Conservation (phyloP, 2,113 vertebrate genomes). For the Grammomys surdaster region DNA sequence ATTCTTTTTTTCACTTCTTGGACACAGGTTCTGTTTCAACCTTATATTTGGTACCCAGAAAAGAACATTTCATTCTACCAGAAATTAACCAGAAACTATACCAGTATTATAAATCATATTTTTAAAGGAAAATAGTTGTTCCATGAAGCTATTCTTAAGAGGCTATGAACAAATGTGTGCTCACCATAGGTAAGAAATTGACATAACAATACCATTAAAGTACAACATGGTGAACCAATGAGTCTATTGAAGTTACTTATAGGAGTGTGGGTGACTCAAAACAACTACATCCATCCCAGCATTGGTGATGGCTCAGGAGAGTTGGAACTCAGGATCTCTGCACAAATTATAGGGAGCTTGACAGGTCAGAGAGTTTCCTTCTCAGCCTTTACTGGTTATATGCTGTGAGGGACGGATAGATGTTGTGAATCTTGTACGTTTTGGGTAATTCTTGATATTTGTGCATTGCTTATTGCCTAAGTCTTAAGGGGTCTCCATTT, state of each 20-base stretch:
- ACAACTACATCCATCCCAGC: neutral
- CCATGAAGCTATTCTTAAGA: neutral
- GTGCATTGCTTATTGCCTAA: neutral
- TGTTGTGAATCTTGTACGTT: neutral
- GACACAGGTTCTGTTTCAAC: neutral
- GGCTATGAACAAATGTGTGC: neutral
- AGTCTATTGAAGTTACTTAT: neutral
- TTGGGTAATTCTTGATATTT: neutral
- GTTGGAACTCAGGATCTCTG: neutral
- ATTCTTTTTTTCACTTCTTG: neutral
- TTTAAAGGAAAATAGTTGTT: conserved; percentile 4
- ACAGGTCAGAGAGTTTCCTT: neutral
- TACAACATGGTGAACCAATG: neutral
- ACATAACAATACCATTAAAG: neutral
- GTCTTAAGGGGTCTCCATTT: neutral
- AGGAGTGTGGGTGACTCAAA: neutral
- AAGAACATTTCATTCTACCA: neutral
- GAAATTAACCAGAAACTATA: neutral
- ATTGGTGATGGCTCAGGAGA: neutral
- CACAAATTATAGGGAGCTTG: neutral
- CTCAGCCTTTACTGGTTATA: neutral
- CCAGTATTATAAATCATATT: neutral
- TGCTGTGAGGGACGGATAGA: no score
- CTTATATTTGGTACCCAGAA: neutral
- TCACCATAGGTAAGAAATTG: neutral